Evolutionary conservation across 2,888 invertebrate genomes (phyloP), one percentile per base, ranked within the genome.

Genomic region (Hypena proboscidalis): DNA sequence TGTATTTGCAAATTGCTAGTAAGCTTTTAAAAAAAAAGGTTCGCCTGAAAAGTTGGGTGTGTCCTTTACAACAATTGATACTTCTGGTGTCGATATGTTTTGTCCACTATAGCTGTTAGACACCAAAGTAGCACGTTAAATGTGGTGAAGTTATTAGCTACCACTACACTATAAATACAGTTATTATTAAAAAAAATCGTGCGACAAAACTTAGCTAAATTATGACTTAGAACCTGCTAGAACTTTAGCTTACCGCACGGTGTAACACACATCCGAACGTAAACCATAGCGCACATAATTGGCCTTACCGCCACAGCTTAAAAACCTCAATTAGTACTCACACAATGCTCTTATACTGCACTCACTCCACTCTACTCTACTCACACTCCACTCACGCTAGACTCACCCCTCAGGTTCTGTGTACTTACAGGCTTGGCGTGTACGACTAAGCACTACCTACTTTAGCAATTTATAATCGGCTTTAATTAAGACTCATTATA

Each of bases 281-380:
- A 58, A 56, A 55, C 54, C 58, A 43, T 62, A 47, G 65, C 63
- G 64, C 44, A 66, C 52, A 67, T 71, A 74, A 74, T 71, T 74
- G 71, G 70, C 65, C 36, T 37, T 53, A 58, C 62, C 58, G 51
- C 58, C 42, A 14, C 41, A 53, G 49, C 41, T 56, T 62, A 46
- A 62, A 67, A 63, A 65, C 64, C 58, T 59, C 67, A 71, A 70
- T 70, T 67, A 68, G 60, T 52, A 43, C 45, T 45, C 33, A 32
- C 37, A 64, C 55, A 62, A 58, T 67, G 51, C 59, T 47, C 50
- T 46, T 43, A 11, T 36, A 11, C n/a, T n/a, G n/a, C n/a, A n/a
- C 30, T 9, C 19, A 32, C 39, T 38, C 31, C 1, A 22, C 19
- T 15, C 20, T 25, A 35, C 35, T 42, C 42, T 14, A 45, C 59